phyloP scores from a whole-genome alignment of 2,113 vertebrate genomes.

The Ursus arctos region DNA sequence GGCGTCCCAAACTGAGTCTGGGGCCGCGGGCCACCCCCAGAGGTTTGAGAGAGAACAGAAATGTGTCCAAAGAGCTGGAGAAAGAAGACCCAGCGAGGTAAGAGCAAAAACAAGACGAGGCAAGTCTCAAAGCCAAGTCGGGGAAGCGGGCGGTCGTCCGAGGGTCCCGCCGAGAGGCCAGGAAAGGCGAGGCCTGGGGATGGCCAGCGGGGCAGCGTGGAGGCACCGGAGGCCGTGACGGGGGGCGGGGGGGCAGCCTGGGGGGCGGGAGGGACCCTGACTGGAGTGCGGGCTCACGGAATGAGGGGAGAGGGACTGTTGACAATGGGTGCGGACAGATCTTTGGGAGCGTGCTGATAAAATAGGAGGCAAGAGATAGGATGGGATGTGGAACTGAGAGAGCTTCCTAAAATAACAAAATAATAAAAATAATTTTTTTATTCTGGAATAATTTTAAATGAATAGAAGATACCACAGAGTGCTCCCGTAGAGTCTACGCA shows the following conservation, averaged over 20 bases:
- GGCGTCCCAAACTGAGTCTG: too few species aligned
- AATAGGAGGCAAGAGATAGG: neutral
- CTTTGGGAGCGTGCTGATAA: neutral
- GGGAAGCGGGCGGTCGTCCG: neutral
- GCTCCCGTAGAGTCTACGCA: neutral
- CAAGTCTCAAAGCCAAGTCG: neutral
- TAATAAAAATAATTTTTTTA: neutral
- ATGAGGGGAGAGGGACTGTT: accelerated
- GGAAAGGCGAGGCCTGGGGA: neutral
- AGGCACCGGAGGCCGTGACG: neutral
- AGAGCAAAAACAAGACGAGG: neutral
- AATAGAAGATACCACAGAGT: neutral
- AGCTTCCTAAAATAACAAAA: neutral
- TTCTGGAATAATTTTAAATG: neutral
- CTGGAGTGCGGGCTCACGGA: neutral
- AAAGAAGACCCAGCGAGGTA: accelerated
- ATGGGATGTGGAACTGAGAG: neutral
- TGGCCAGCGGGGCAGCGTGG: accelerated
- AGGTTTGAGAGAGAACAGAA: neutral
- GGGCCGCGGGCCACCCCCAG: neutral
- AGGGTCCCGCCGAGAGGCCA: accelerated
- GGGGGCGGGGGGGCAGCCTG: accelerated
- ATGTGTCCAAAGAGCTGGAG: accelerated
- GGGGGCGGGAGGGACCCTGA: neutral
- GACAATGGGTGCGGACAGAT: neutral